Evolutionary conservation across 1,140 invertebrate genomes (phyloP).

Genomic region (Drosophila bocki): DNA sequence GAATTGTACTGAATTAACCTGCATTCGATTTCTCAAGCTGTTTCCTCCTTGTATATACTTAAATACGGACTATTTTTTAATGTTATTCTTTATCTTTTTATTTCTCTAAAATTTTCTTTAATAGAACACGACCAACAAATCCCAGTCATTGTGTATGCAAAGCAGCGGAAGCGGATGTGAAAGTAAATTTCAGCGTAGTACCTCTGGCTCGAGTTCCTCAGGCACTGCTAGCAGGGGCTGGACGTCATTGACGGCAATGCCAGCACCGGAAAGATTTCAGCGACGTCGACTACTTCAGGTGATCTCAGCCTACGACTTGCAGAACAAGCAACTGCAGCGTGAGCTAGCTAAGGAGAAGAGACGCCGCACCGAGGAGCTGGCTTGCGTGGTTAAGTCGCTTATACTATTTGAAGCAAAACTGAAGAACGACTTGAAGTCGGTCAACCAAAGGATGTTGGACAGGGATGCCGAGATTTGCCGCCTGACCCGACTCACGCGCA

Average conservation of each 20-base stretch:
- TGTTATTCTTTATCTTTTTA: too few relatives aligned
- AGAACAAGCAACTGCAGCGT: conserved; percentile 74
- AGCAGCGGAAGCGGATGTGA: conserved; percentile 31
- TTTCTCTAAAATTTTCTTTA: neutral
- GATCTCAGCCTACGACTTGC: conserved; percentile 74
- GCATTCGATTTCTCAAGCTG: too few relatives aligned
- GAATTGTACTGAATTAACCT: too few relatives aligned
- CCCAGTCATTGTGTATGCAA: conserved; percentile 25
- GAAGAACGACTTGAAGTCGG: conserved; percentile 89
- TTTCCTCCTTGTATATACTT: too few relatives aligned
- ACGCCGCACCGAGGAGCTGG: conserved; percentile 88
- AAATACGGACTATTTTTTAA: too few relatives aligned
- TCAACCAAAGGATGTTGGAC: conserved; percentile 88
- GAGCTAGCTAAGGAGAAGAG: conserved; percentile 85
- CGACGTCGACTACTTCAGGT: conserved; percentile 70
- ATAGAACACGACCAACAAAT: neutral
- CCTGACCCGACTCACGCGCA: conserved; percentile 66
- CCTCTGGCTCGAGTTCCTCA: conserved; percentile 67
- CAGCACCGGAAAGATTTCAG: conserved; percentile 50
- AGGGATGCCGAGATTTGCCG: conserved; percentile 88
- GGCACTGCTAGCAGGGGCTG: conserved; percentile 3
- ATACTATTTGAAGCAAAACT: conserved; percentile 88
- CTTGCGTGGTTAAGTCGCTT: conserved; percentile 88
- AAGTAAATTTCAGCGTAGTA: conserved; percentile 62
- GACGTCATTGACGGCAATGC: too few relatives aligned